phyloP scores from a whole-genome alignment of 2,888 invertebrate species.

The Cheilosia soror region DNA sequence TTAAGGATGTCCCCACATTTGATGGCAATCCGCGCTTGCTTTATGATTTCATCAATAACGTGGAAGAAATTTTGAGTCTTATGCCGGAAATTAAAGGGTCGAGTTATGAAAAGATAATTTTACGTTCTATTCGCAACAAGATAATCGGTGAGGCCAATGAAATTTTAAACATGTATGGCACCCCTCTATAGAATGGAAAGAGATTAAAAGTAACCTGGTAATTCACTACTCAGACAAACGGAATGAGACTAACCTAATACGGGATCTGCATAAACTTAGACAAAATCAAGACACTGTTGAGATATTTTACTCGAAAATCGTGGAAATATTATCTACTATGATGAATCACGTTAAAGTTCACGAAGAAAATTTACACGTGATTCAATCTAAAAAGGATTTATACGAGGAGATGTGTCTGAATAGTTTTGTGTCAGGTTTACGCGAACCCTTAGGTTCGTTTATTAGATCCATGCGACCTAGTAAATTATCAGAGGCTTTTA shows the following conservation, averaged over 20 bases:
- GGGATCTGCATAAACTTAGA: slow-evolving; percentile 55
- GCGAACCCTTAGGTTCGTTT: slow-evolving; percentile 73
- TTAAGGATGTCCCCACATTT: slow-evolving; percentile 59
- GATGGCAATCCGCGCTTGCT: slow-evolving; percentile 49
- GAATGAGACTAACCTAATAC: slow-evolving; percentile 60
- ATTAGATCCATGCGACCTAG: slow-evolving; percentile 76
- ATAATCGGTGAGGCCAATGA: slow-evolving; percentile 69
- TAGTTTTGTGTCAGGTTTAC: slow-evolving; percentile 68
- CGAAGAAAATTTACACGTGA: slow-evolving; percentile 55
- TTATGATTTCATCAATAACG: slow-evolving; percentile 58
- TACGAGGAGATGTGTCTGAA: slow-evolving; percentile 75
- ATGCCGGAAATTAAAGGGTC: slow-evolving; percentile 26
- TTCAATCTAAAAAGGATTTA: slow-evolving; percentile 56
- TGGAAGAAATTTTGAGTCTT: slow-evolving; percentile 59
- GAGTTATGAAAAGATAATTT: slow-evolving; percentile 48
- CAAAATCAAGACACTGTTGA: slow-evolving; percentile 50
- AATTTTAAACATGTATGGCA: slow-evolving; percentile 68
- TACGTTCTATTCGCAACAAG: slow-evolving; percentile 69
- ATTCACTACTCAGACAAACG: slow-evolving; percentile 62
- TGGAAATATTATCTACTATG: no score
- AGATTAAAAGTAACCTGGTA: slow-evolving; percentile 63
- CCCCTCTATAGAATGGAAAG: slow-evolving; percentile 49
- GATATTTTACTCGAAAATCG: slow-evolving; percentile 39
- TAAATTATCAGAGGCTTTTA: slow-evolving; percentile 62
- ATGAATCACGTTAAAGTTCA: slow-evolving; percentile 44